Percentiles rank a stretch among this genome's conserved stretches.
These are phyloP conservation scores for Spea hammondii DNA, from an alignment of 2,797 vertebrate genomes.

Conservation along the genomic window DNA sequence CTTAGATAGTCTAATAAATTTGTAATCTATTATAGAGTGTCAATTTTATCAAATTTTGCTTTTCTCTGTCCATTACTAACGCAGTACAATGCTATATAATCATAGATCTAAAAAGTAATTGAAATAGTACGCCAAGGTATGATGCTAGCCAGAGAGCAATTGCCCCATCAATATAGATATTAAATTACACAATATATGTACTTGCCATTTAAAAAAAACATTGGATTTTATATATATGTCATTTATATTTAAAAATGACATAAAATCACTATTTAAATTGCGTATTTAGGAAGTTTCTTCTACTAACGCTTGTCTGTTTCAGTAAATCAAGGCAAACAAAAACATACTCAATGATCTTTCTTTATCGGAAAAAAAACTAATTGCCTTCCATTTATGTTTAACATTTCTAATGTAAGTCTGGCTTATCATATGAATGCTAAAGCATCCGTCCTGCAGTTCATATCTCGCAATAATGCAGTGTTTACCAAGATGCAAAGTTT, in stretches of 20 bases:
- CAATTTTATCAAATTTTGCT: no score
- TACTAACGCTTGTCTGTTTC: neutral
- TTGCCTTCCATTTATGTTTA: neutral
- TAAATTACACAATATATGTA: neutral
- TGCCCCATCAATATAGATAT: neutral
- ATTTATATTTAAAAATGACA: no score
- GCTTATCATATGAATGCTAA: constrained; percentile 34
- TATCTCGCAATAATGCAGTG: constrained; percentile 53
- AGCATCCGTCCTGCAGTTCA: constrained; percentile 52
- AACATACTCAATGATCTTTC: neutral
- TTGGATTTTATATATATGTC: no score
- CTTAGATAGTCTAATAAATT: no score
- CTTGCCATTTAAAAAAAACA: no score
- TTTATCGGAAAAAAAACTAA: neutral
- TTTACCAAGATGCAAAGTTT: constrained; percentile 51
- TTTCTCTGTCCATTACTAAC: no score
- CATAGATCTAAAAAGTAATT: neutral
- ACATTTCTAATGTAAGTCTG: constrained; percentile 8
- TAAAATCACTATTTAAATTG: no score
- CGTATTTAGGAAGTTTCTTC: no score
- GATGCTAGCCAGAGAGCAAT: neutral
- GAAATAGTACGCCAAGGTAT: neutral
- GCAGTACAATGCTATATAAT: no score
- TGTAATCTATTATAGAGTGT: no score
- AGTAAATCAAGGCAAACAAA: neutral